Evolutionary conservation across 2,888 invertebrate species (phyloP).

Genomic region (Steinernema hermaphroditum): DNA sequence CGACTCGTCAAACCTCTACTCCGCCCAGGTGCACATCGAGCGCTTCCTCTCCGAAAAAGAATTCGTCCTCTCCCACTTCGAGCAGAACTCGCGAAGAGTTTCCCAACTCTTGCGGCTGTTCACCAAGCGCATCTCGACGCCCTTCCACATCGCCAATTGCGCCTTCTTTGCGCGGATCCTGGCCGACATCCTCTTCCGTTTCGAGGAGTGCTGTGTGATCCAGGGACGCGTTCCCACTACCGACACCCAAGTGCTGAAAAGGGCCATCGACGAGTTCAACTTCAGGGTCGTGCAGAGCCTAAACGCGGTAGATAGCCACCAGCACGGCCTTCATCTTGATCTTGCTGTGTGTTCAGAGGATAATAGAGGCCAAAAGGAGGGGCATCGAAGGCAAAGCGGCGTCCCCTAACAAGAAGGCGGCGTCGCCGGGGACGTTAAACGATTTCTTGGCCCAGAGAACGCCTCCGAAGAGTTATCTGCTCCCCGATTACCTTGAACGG

Average conservation of each 20-base stretch:
- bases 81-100: slow-evolving; percentile 6
- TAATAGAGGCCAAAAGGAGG: slow-evolving; percentile 9
- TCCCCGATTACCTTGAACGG: background rate
- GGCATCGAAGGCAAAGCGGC: background rate
- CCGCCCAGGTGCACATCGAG: slow-evolving; percentile 6
- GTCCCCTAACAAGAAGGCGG: background rate
- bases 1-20: slow-evolving; percentile 1
- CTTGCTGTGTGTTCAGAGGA: background rate
- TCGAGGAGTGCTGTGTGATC: background rate
- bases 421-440: slow-evolving; percentile 4
- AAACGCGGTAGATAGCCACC: background rate
- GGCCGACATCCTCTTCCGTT: background rate
- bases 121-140: slow-evolving; percentile 6
- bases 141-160: slow-evolving; percentile 8
- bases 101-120: slow-evolving; percentile 4
- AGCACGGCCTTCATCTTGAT: background rate
- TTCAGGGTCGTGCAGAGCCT: background rate
- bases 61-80: slow-evolving; percentile 8
- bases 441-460: slow-evolving; percentile 9
- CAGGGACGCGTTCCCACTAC: background rate
- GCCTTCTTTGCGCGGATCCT: slow-evolving; percentile 1
- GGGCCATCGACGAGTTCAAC: background rate
- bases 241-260: slow-evolving; percentile 4
- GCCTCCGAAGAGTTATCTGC: slow-evolving; percentile 12
- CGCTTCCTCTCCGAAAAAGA: slow-evolving; percentile 13